These are phyloP conservation scores for Mycetomoellerius zeteki DNA, from an alignment of 1,140 invertebrate genomes.

Conservation along the genomic window DNA sequence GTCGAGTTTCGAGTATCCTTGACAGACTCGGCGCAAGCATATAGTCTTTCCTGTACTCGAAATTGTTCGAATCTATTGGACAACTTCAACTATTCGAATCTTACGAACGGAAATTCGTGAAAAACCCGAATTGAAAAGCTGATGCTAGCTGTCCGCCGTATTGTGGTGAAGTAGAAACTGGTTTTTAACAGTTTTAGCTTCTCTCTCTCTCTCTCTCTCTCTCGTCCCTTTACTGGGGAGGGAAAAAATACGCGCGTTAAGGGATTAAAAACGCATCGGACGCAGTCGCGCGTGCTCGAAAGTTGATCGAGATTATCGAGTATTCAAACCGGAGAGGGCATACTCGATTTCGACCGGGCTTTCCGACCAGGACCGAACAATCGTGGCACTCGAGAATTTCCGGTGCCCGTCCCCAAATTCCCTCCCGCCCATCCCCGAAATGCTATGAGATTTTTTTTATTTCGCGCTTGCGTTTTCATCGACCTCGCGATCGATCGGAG, in stretches of 20 bases:
- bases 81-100: not conserved
- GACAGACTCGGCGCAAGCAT: conserved; percentile 27
- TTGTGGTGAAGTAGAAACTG: not conserved
- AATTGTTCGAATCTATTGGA: not conserved
- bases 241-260: conserved; percentile 31
- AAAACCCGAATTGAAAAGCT: not conserved
- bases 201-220: too few species aligned
- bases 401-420: not conserved
- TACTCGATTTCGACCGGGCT: conserved; percentile 22
- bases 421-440: not conserved
- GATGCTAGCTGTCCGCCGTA: not conserved
- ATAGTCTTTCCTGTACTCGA: not conserved
- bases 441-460: conserved; percentile 35
- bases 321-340: not conserved
- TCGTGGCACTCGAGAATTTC: conserved; percentile 51
- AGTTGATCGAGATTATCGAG: conserved; percentile 55
- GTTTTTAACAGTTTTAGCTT: not conserved
- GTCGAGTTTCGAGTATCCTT: conserved; percentile 24
- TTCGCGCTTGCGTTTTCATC: conserved; percentile 32
- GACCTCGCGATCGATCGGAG: conserved; percentile 23
- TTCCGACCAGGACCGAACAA: conserved; percentile 39
- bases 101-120: not conserved
- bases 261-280: conserved; percentile 41
- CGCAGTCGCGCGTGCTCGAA: conserved; percentile 38
- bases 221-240: not conserved